A percentile compares a stretch with the other conserved stretches of the same genome.
Conservation (phyloP, 2,797 vertebrate genomes). For the Trachops cirrhosus region DNA sequence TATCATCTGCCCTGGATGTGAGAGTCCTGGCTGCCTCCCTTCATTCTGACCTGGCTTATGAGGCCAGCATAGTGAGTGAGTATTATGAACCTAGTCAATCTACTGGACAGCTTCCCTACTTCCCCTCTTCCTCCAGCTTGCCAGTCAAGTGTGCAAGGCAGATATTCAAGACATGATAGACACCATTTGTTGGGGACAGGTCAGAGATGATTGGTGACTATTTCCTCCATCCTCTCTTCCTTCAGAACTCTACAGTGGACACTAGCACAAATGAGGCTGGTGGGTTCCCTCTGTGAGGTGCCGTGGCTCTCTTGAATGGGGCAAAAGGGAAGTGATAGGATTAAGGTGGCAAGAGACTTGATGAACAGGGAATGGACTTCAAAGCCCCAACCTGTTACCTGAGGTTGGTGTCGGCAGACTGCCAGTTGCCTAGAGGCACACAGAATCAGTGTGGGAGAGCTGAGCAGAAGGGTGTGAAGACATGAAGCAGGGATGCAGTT, state of each 20-base stretch:
- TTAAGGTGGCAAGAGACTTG: neutral
- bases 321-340: too few relatives aligned
- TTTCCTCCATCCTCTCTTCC: neutral
- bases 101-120: neutral
- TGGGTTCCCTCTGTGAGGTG: neutral
- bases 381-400: neutral
- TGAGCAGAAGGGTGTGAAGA: neutral
- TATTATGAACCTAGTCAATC: accelerated
- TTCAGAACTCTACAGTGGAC: neutral
- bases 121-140: neutral
- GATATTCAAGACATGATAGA: neutral
- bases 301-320: neutral
- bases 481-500: neutral
- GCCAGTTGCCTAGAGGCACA: neutral
- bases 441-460: neutral
- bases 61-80: too few relatives aligned
- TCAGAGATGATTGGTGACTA: too few relatives aligned
- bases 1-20: too few relatives aligned
- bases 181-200: neutral
- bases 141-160: neutral
- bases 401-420: neutral
- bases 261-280: neutral
- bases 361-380: neutral
- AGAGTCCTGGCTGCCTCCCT: neutral
- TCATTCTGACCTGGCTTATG: neutral